These are phyloP conservation scores for Spea bombifrons DNA, from an alignment of 2,113 vertebrate genomes.

Conservation along the genomic window DNA sequence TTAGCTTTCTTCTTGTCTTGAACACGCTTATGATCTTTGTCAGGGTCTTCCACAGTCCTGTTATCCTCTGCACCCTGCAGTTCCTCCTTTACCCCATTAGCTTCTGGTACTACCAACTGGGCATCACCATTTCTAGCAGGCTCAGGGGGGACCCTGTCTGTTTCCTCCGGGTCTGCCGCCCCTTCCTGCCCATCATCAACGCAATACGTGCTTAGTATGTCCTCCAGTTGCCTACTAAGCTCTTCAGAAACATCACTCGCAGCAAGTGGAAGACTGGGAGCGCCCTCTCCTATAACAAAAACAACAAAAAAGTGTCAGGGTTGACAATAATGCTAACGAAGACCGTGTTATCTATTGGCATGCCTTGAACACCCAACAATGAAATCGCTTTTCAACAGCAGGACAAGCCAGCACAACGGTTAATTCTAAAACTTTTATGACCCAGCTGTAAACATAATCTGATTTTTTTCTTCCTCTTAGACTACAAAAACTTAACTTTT, in stretches of 20 bases:
- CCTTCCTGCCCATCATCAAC: conserved; percentile 70
- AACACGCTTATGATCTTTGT: conserved; percentile 80
- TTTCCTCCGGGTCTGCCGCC: conserved; percentile 59
- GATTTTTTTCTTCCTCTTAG: no score
- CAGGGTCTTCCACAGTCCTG: conserved; percentile 67
- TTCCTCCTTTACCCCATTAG: conserved; percentile 79
- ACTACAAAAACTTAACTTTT: no score
- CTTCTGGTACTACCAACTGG: conserved; percentile 65
- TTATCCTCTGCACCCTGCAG: conserved; percentile 63
- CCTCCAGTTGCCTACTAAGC: conserved; percentile 89
- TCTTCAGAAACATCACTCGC: conserved; percentile 83
- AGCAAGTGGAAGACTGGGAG: conserved; percentile 53
- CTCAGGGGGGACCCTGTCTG: conserved; percentile 62
- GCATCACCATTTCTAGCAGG: conserved; percentile 75
- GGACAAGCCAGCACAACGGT: no score
- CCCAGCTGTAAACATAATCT: no score
- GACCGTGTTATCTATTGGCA: no score
- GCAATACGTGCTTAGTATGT: conserved; percentile 92
- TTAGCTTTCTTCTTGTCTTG: conserved; percentile 96
- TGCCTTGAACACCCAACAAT: no score
- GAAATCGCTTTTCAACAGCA: no score
- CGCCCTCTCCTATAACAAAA: conserved; percentile 51
- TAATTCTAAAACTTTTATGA: no score
- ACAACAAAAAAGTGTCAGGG: background rate
- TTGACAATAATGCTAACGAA: no score